Conservation (phyloP, 2,113 vertebrate genomes). For the Taurulus bubalis region DNA sequence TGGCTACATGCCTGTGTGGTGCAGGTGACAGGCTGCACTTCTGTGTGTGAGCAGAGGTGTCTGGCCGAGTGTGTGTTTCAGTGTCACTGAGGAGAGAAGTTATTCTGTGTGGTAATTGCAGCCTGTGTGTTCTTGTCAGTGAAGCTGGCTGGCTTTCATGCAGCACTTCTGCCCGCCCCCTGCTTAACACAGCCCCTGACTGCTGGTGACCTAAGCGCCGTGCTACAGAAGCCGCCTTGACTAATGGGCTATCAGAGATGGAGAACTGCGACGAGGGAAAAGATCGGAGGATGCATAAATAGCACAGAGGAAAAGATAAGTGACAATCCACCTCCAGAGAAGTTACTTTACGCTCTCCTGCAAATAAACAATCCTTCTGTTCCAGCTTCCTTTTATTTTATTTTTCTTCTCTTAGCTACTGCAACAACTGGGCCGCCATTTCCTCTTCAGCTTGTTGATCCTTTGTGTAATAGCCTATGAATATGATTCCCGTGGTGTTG, state of each 20-base stretch:
- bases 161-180: slow-evolving; percentile 47
- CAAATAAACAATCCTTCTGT: not conserved
- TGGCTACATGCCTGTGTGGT: not conserved
- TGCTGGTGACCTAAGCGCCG: slow-evolving; percentile 43
- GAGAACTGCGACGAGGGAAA: slow-evolving; percentile 12
- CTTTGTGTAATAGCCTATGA: slow-evolving; percentile 23
- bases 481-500: slow-evolving; percentile 17
- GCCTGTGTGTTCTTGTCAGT: slow-evolving; percentile 61
- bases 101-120: slow-evolving; percentile 69
- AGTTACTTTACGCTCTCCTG: not conserved
- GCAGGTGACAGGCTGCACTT: not conserved
- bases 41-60: not conserved
- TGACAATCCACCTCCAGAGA: slow-evolving; percentile 10
- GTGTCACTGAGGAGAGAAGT: slow-evolving; percentile 26
- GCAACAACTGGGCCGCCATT: not conserved
- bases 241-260: slow-evolving; percentile 68
- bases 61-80: slow-evolving; percentile 13
- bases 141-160: slow-evolving; percentile 45
- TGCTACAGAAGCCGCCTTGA: slow-evolving; percentile 43
- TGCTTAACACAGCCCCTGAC: slow-evolving; percentile 53
- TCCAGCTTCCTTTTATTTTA: not conserved
- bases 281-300: slow-evolving; percentile 8
- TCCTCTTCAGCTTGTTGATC: slow-evolving; percentile 33
- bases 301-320: slow-evolving; percentile 7
- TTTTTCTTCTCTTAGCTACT: slow-evolving; percentile 15